Evolutionary conservation across 1,140 invertebrate genomes (phyloP), one percentile per base, ranked within the genome.

Genomic region (Paralvinella palmiformis): DNA sequence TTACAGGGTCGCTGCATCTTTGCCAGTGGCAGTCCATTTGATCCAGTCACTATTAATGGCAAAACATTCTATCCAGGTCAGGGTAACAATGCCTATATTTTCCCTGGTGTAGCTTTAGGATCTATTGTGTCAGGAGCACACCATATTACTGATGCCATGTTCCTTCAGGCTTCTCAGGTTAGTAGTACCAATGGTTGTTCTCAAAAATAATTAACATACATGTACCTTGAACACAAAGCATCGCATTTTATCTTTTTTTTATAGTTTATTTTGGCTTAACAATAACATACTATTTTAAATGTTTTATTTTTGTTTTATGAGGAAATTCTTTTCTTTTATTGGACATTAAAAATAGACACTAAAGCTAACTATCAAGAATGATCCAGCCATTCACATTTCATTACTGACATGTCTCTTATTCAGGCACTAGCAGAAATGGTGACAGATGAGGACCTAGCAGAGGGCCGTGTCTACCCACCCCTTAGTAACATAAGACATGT

Each of bases 61-160:
- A 88, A 90, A 75, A 87, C 86, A 2, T 95, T 86, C 77, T 85
- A 88, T 65, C 91, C 94, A 0, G 94, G 94, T 0, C 94, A 97
- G 80, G 93, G 94, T 53, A 97, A 97, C 81, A 97, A 97, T 77
- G 91, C 94, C 0, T 97, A 97, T 79, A 96, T 97, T 65, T 97
- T 97, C 82, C 94, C 94, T 1, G 92, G 92, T 29, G 87, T 97
- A 0, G 92, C 92, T 24, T 83, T 97, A 3, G 94, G 92, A 22
- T 91, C 94, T 17, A 91, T 96, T 45, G 70, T 78, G 10, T 79
- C 74, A 63, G 88, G 89, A 37, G 89, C 92, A 7, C 89, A 92
- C 73, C 90, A 92, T 73, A 94, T 97, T 71, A 87, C 86, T 0
- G 91, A 97, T 73, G 88, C 90, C 70, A 85, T 94, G 71, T 97